These are phyloP conservation scores for Blastobasis lacticolella DNA, from an alignment of 2,888 invertebrate genomes.

Conservation along the genomic window DNA sequence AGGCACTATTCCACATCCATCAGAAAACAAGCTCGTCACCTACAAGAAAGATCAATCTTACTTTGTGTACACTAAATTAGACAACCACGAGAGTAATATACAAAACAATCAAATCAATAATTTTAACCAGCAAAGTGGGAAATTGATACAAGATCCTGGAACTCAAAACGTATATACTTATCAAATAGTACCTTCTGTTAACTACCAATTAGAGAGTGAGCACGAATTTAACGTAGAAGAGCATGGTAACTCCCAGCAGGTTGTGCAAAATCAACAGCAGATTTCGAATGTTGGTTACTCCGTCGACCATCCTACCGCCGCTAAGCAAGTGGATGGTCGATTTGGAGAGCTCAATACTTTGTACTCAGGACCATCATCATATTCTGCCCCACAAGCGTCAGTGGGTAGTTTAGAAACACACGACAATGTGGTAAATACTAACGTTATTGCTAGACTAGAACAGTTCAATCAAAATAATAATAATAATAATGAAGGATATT, in stretches of 20 bases:
- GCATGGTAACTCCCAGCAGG: constrained; percentile 38
- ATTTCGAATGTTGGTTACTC: constrained; percentile 40
- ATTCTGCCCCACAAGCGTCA: constrained; percentile 56
- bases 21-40: constrained; percentile 48
- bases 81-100: constrained; percentile 22
- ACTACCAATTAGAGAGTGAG: constrained; percentile 50
- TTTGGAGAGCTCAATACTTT: constrained; percentile 30
- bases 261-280: constrained; percentile 21
- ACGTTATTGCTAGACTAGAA: constrained; percentile 46
- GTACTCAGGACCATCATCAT: constrained; percentile 61
- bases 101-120: constrained; percentile 21
- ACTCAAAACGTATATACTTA: constrained; percentile 33
- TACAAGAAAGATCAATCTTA: constrained; percentile 62
- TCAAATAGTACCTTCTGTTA: constrained; percentile 53
- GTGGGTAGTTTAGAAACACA: constrained; percentile 43
- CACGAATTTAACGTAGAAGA: constrained; percentile 51
- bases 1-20: constrained; percentile 57
- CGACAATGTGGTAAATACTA: constrained; percentile 20
- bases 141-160: constrained; percentile 21
- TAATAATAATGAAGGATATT: constrained; percentile 37
- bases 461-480: constrained; percentile 35
- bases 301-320: constrained; percentile 35
- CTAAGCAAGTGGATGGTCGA: constrained; percentile 23
- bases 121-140: constrained; percentile 18
- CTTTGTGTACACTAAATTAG: constrained; percentile 48